Conservation (phyloP, 1,140 invertebrate species). For the Aphaenogaster ashmeadi region DNA sequence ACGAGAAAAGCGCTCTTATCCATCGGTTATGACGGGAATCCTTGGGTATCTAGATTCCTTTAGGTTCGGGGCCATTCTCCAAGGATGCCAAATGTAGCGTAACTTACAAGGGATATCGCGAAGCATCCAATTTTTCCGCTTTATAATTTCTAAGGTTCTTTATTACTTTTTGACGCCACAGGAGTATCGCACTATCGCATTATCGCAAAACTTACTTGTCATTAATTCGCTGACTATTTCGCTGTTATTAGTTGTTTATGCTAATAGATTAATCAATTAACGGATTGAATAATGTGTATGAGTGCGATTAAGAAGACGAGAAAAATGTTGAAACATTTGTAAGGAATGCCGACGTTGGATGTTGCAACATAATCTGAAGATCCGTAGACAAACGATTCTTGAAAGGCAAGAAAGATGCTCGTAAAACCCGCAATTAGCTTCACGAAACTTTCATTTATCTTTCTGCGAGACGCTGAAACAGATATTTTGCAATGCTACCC, state of each 20-base stretch:
- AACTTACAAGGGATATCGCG: slow-evolving; percentile 51
- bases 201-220: too few species aligned
- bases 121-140: slow-evolving; percentile 54
- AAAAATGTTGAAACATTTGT: background rate
- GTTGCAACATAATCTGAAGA: slow-evolving; percentile 35
- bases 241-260: background rate
- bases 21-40: slow-evolving; percentile 56
- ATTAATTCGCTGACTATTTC: background rate
- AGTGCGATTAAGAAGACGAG: too few species aligned
- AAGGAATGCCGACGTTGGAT: slow-evolving; percentile 7
- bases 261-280: background rate
- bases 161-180: background rate
- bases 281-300: background rate
- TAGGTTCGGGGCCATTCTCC: slow-evolving; percentile 8
- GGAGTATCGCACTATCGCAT: background rate
- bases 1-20: slow-evolving; percentile 38
- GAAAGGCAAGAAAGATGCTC: slow-evolving; percentile 43
- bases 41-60: slow-evolving; percentile 34
- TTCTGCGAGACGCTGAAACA: slow-evolving; percentile 45
- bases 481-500: slow-evolving; percentile 49
- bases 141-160: slow-evolving; percentile 36
- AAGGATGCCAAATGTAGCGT: slow-evolving; percentile 58
- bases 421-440: slow-evolving; percentile 60
- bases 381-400: slow-evolving; percentile 50
- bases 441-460: slow-evolving; percentile 58